Evolutionary conservation across 2,888 invertebrate species (phyloP).

Genomic region (Pseudococcus viburni): DNA sequence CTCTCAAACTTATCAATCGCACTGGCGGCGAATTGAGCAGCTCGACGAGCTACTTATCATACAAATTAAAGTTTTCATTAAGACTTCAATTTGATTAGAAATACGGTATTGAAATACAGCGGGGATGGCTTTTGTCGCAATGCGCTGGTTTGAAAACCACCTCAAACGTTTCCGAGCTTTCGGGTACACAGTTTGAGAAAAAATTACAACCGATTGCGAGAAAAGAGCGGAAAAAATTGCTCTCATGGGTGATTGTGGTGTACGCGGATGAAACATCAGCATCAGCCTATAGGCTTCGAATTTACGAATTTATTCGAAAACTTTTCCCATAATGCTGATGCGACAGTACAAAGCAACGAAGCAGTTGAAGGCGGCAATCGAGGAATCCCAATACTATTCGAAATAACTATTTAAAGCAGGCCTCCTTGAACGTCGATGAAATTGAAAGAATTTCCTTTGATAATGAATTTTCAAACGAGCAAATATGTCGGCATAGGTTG

Average conservation of each 20-base stretch:
- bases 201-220: slow-evolving; percentile 1
- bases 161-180: slow-evolving; percentile 12
- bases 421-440: background rate
- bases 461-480: background rate
- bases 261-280: slow-evolving; percentile 3
- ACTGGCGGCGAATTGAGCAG: background rate
- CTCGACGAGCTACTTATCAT: slow-evolving; percentile 45
- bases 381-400: background rate
- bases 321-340: slow-evolving; percentile 37
- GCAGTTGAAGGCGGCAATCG: background rate
- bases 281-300: background rate
- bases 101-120: slow-evolving; percentile 14
- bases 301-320: slow-evolving; percentile 23
- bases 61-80: slow-evolving; percentile 53
- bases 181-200: background rate
- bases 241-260: slow-evolving; percentile 15
- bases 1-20: slow-evolving; percentile 26
- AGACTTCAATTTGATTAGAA: slow-evolving; percentile 36
- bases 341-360: background rate
- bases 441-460: slow-evolving; percentile 24
- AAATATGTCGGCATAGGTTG: background rate
- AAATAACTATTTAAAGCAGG: background rate
- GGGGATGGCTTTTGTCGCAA: background rate
- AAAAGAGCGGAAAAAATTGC: slow-evolving; percentile 11
- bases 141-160: background rate